Percentiles rank a stretch among this genome's conserved stretches.
Conservation (phyloP, 2,888 invertebrate species). For the Acanthopleura granulata region DNA sequence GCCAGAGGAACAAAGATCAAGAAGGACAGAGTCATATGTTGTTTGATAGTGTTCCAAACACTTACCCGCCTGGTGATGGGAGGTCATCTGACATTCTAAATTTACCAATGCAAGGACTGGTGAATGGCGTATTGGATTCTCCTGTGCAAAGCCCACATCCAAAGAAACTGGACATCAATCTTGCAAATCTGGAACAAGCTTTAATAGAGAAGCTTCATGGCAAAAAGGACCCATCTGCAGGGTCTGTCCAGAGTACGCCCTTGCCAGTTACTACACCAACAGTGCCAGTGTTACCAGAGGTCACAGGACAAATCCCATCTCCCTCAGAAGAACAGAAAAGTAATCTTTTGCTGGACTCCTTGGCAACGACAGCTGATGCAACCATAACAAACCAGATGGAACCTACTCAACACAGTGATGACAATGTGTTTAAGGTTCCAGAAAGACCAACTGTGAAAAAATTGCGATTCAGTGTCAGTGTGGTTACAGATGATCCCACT, state of each 20-base stretch:
- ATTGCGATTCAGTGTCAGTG: slow-evolving; percentile 15
- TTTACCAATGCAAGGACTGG: not conserved
- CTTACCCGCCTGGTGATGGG: not conserved
- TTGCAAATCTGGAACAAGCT: slow-evolving; percentile 61
- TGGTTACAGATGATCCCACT: slow-evolving; percentile 16
- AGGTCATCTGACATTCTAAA: not conserved
- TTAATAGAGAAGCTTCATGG: slow-evolving; percentile 61
- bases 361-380: not conserved
- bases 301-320: not conserved
- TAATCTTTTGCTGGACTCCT: not conserved
- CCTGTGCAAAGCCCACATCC: slow-evolving; percentile 36
- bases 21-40: slow-evolving; percentile 2
- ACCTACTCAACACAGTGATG: not conserved
- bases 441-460: not conserved
- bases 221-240: slow-evolving; percentile 25
- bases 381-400: not conserved
- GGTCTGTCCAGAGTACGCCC: not conserved
- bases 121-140: not conserved
- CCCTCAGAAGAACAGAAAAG: not conserved
- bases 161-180: slow-evolving; percentile 34
- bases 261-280: not conserved
- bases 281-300: not conserved
- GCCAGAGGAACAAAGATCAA: not conserved
- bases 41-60: not conserved
- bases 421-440: not conserved